These are phyloP conservation scores for Chloebia gouldiae DNA, from an alignment of 2,113 vertebrate species.

Conservation along the genomic window DNA sequence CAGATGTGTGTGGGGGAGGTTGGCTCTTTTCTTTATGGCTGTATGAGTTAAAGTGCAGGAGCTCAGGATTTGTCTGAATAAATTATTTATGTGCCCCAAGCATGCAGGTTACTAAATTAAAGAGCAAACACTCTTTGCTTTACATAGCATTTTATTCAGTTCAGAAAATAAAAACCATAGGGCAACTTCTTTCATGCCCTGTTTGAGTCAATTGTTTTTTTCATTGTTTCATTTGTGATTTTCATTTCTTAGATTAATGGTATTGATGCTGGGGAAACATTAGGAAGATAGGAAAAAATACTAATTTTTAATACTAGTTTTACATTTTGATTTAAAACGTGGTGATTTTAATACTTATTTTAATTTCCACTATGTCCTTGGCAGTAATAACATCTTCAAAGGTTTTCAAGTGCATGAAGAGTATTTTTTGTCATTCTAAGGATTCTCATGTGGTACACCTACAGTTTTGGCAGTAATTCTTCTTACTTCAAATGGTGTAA, in stretches of 20 bases:
- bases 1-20: not conserved
- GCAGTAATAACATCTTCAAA: not conserved
- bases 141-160: not conserved
- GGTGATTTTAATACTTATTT: not conserved
- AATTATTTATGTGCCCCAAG: not conserved
- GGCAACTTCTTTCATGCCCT: fast-evolving
- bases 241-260: not conserved
- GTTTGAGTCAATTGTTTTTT: not conserved
- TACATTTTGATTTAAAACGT: not conserved
- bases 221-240: not conserved
- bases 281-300: not conserved
- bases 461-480: not conserved
- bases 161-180: not conserved
- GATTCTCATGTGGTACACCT: not conserved
- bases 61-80: not conserved
- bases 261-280: not conserved
- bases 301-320: not conserved
- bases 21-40: not conserved
- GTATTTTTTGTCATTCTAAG: not conserved
- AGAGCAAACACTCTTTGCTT: not conserved
- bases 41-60: not conserved
- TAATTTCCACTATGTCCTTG: not conserved
- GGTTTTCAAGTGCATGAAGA: not conserved
- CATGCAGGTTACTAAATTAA: not conserved
- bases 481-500: not conserved